A percentile compares a stretch with the other conserved stretches of the same genome.
phyloP scores from a whole-genome alignment of 2,113 vertebrate species.

The Steatornis caripensis region DNA sequence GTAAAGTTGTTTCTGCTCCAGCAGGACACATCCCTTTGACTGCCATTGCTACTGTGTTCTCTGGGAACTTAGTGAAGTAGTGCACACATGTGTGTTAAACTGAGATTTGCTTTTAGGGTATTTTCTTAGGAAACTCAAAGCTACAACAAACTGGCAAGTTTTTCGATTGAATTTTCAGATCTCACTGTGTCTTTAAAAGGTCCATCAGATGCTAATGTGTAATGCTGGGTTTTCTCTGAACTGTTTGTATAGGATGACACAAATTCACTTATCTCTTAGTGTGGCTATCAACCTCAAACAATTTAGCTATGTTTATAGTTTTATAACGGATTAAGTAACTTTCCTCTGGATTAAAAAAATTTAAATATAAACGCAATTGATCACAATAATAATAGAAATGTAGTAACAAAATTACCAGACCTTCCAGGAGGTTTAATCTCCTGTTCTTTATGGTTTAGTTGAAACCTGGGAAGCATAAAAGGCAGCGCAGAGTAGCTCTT shows the following conservation, averaged over 20 bases:
- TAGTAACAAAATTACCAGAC: not conserved
- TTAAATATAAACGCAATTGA: not conserved
- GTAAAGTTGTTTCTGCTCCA: not conserved
- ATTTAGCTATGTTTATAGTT: not conserved
- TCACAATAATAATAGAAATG: not conserved
- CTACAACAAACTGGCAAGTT: not conserved
- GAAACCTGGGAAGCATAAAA: not conserved
- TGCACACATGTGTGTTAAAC: not conserved
- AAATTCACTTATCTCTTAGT: not conserved
- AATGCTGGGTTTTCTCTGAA: not conserved
- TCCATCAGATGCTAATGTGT: not conserved
- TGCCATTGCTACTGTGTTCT: not conserved
- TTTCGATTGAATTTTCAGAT: not conserved
- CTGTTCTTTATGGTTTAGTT: not conserved
- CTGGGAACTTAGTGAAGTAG: not conserved
- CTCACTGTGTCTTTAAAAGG: not conserved
- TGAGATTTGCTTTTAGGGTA: not conserved
- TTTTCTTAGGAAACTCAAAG: not conserved
- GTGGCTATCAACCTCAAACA: not conserved
- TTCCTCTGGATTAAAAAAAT: not conserved
- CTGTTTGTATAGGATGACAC: not conserved
- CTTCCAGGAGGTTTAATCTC: not conserved
- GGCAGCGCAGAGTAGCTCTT: not conserved
- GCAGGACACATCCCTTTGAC: not conserved
- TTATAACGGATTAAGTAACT: not conserved